Conservation (phyloP, 1,140 invertebrate genomes). For the Trichogramma pretiosum region DNA sequence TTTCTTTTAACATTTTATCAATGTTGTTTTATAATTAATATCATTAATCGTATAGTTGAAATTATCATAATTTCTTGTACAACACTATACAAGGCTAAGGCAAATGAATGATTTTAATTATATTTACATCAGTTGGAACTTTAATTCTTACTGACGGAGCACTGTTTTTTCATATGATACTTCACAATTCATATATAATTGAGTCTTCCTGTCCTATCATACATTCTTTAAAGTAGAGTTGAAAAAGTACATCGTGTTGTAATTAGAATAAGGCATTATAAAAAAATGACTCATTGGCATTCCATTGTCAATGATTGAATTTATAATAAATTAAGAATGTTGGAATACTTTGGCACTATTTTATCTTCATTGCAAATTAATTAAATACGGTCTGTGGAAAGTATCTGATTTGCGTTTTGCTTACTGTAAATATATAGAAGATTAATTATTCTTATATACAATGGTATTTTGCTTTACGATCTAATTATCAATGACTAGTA, state of each 20-base stretch:
- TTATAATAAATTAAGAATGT: slow-evolving; percentile 4
- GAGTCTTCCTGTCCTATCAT: background rate
- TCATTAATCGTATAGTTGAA: slow-evolving; percentile 12
- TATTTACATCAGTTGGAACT: slow-evolving; percentile 16
- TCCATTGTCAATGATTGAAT: too few species aligned
- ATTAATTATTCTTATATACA: slow-evolving; percentile 12
- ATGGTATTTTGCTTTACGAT: slow-evolving; percentile 10
- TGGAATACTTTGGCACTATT: slow-evolving; percentile 12
- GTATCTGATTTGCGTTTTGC: slow-evolving; percentile 7
- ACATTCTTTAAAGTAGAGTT: slow-evolving; percentile 8
- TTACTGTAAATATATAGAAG: background rate
- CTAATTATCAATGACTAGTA: slow-evolving; percentile 18
- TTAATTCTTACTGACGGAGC: slow-evolving; percentile 8
- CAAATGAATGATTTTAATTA: slow-evolving; percentile 13
- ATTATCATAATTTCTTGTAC: slow-evolving; percentile 13
- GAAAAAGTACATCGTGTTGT: background rate
- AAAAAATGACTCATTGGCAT: too few species aligned
- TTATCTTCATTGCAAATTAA: slow-evolving; percentile 7
- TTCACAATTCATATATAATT: background rate
- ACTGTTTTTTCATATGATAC: slow-evolving; percentile 5
- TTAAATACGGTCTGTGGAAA: too few species aligned
- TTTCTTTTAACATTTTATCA: slow-evolving; percentile 11
- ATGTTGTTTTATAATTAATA: slow-evolving; percentile 10
- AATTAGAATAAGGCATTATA: too few species aligned
- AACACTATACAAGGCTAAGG: slow-evolving; percentile 11